Evolutionary conservation across 2,797 vertebrate species (phyloP).

Genomic region (Aplochiton taeniatus): DNA sequence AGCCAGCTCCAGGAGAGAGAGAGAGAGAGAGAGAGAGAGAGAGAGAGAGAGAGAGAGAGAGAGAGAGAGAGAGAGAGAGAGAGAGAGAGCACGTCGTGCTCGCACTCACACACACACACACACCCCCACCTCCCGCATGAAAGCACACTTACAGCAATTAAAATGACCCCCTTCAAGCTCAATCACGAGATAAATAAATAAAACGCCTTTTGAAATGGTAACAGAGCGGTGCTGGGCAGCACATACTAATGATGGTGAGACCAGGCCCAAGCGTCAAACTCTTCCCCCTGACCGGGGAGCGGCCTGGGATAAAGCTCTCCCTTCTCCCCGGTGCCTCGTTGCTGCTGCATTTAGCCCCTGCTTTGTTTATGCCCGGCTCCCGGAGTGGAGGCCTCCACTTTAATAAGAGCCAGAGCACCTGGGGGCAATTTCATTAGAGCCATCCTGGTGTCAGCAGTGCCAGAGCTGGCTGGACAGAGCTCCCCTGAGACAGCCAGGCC

Average conservation of each 20-base stretch:
- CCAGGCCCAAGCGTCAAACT: too few species aligned
- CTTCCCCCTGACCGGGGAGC: too few species aligned
- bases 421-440: constrained; percentile 64
- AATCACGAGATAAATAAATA: constrained; percentile 21
- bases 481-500: constrained; percentile 67
- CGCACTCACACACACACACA: constrained; percentile 53
- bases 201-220: constrained; percentile 4
- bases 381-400: constrained; percentile 74
- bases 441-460: constrained; percentile 80
- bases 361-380: constrained; percentile 57
- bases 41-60: too few species aligned
- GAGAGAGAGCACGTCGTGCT: too few species aligned
- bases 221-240: constrained; percentile 26
- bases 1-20: constrained; percentile 51
- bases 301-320: constrained; percentile 43
- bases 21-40: constrained; percentile 37
- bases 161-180: constrained; percentile 23
- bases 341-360: constrained; percentile 47
- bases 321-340: constrained; percentile 24
- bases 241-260: too few species aligned
- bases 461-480: constrained; percentile 59
- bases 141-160: constrained; percentile 14
- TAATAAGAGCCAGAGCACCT: constrained; percentile 82
- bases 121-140: constrained; percentile 1
- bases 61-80: too few species aligned